A percentile compares a stretch with the other conserved stretches of the same genome.
These are phyloP conservation scores for Lophius americanus DNA, from an alignment of 2,797 vertebrate genomes.

Conservation along the genomic window DNA sequence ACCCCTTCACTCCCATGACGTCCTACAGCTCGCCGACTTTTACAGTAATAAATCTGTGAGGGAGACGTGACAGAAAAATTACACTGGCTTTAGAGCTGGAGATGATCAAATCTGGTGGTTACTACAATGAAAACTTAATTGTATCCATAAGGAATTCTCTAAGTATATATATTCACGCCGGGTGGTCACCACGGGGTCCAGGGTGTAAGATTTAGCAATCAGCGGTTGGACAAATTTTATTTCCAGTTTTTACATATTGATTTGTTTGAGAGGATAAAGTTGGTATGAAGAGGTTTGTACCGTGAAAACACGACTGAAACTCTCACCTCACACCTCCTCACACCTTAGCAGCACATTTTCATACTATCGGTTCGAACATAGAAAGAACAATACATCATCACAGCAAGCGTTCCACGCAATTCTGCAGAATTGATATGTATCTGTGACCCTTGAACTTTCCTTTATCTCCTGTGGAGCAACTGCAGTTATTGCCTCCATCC, in stretches of 20 bases:
- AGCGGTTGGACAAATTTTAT: conserved; percentile 5
- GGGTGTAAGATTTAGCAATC: conserved; percentile 24
- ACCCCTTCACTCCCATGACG: conserved; percentile 15
- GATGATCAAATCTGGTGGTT: conserved; percentile 33
- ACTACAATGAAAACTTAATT: conserved; percentile 41
- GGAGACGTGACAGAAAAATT: conserved; percentile 32
- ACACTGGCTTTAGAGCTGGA: conserved; percentile 40
- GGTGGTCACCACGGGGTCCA: conserved; percentile 30
- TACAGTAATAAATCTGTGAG: conserved; percentile 34
- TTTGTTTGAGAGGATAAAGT: background rate
- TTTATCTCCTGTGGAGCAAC: background rate
- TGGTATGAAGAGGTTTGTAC: conserved; percentile 2
- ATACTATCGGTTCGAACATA: background rate
- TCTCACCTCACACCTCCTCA: conserved; percentile 19
- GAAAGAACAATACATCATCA: conserved; percentile 7
- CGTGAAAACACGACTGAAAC: background rate
- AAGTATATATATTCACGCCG: conserved; percentile 28
- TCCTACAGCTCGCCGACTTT: conserved; percentile 27
- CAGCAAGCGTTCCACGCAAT: background rate
- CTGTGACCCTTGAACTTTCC: conserved; percentile 10
- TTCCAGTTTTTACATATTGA: conserved; percentile 5
- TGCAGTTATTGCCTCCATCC: conserved; percentile 32
- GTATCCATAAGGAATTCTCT: conserved; percentile 48
- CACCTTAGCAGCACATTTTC: conserved; percentile 14
- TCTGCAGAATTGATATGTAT: conserved; percentile 3